Conservation (phyloP, 2,888 invertebrate genomes). For the Allacma fusca region DNA sequence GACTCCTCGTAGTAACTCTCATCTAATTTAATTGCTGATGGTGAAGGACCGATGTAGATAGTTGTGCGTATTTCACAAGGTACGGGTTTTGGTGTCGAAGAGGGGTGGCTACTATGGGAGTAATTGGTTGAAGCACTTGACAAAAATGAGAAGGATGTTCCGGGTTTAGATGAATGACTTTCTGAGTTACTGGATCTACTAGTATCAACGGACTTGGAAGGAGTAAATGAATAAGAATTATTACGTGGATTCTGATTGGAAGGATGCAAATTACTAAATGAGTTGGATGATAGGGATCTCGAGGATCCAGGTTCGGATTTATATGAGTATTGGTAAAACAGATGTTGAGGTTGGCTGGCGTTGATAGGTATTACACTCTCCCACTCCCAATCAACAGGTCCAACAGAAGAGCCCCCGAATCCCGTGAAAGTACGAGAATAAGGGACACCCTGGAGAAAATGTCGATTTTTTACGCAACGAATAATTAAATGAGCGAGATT, state of each 20-base stretch:
- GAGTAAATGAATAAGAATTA: background rate
- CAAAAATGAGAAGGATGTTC: background rate
- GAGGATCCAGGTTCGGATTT: background rate
- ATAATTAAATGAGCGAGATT: slow-evolving; percentile 85
- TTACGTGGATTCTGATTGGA: background rate
- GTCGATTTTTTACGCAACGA: slow-evolving; percentile 83
- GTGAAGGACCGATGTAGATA: slow-evolving; percentile 54
- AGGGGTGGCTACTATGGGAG: background rate
- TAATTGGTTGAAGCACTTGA: background rate
- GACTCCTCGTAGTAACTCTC: slow-evolving; percentile 62
- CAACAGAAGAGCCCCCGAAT: slow-evolving; percentile 66
- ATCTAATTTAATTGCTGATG: slow-evolving; percentile 67
- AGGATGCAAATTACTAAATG: background rate
- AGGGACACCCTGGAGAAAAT: slow-evolving; percentile 72
- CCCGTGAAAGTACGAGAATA: slow-evolving; percentile 66
- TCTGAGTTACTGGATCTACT: background rate
- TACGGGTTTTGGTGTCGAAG: background rate
- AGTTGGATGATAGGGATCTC: background rate
- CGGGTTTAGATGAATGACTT: background rate
- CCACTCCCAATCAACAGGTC: slow-evolving; percentile 60
- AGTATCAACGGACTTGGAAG: background rate
- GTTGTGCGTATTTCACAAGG: slow-evolving; percentile 6
- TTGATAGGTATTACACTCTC: slow-evolving; percentile 53
- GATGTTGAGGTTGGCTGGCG: background rate
- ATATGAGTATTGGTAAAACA: background rate